phyloP scores from a whole-genome alignment of 2,888 invertebrate genomes.

The Nomada hirtipes region DNA sequence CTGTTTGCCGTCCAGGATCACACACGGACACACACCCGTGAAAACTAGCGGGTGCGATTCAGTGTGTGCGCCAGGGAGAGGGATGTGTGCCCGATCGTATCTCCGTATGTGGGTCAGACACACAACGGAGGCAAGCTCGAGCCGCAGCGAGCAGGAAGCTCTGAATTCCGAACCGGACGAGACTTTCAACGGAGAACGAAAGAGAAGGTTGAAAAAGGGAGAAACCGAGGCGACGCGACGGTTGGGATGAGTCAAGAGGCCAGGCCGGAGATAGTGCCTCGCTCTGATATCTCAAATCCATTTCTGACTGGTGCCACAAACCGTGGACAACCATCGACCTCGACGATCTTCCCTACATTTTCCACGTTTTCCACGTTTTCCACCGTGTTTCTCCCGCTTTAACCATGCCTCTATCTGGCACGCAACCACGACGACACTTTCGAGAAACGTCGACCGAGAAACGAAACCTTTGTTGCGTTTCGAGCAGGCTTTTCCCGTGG shows the following conservation, averaged over 20 bases:
- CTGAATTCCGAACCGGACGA: conserved; percentile 69
- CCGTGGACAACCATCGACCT: conserved; percentile 59
- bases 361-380: not conserved
- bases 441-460: conserved; percentile 12
- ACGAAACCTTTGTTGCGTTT: conserved; percentile 6
- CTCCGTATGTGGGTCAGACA: conserved; percentile 77
- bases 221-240: conserved; percentile 13
- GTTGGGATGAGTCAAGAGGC: conserved; percentile 50
- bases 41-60: not conserved
- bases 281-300: conserved; percentile 72
- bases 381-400: not conserved
- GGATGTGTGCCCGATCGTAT: conserved; percentile 71
- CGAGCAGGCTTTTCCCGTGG: not conserved
- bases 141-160: conserved; percentile 68
- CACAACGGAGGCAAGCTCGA: conserved; percentile 60
- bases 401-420: conserved; percentile 3
- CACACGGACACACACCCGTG: not conserved
- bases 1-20: conserved; percentile 21
- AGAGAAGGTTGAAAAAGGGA: conserved; percentile 39
- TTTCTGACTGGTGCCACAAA: conserved; percentile 67
- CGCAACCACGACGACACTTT: conserved; percentile 5
- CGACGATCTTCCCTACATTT: conserved; percentile 25
- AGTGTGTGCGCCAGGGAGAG: conserved; percentile 7
- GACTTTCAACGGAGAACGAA: conserved; percentile 65
- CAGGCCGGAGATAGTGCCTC: conserved; percentile 63